Base-by-base conservation (phyloP, 2,888 invertebrate species). In the Meiosimyza platycephala region DNA sequence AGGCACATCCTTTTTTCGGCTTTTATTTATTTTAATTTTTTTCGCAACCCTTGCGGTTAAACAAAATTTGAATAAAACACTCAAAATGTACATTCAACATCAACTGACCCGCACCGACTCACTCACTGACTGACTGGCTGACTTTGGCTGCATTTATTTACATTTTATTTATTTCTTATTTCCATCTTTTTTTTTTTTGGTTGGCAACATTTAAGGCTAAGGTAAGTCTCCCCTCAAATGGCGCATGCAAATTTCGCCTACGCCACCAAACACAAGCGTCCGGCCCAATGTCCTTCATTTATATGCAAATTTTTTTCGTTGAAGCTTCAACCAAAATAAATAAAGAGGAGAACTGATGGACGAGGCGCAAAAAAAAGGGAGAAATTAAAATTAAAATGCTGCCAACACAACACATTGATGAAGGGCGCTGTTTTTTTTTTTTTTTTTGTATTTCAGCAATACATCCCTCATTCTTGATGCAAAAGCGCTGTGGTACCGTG, bases 281-380 rank as follows among this genome's bases (percentile, higher is more conserved):
- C 73, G 74, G 75, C 74, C 72, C 74, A 72, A 66, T 76, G 75
- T 76, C 82, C 84, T 85, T 84, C 84, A 84, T 84, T 85, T 84
- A 84, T 83, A 84, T 84, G 84, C 83, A 84, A 84, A 84, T 84
- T 84, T 82, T 79, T 78, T 78, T 52, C 40, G 6, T 9, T 40
- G 1, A 40, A 40, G 28, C 28, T 28, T 28, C 28, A 28, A 28
- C 15, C 15, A 18, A 71, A 48, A 65, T 9, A 15, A 47, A 71
- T 12, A 74, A 68, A 66, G 63, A 40, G 40, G 52, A 28, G 79
- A 79, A 81, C 83, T 82, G 80, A 81, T 81, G 15, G 63, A 72
- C 72, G 13, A 57, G 55, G 68, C 12, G 60, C 1, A 57, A 52
- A 51, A 9, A 73, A 60, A 40, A 28, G 69, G 57, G 69, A 76